Conservation (phyloP, 2,888 invertebrate genomes). For the Nomada flava region DNA sequence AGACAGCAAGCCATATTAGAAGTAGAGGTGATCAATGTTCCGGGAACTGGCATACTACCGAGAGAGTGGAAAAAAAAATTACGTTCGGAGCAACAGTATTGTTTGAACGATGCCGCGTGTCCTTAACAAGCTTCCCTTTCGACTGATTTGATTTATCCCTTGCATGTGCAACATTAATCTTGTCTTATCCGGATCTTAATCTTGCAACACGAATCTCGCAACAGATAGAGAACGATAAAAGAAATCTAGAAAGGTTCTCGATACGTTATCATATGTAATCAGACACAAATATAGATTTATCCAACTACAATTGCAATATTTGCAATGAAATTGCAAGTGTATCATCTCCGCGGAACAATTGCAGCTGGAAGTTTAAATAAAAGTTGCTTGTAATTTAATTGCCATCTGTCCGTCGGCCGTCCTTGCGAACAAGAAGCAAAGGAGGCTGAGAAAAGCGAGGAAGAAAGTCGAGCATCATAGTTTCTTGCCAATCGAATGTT, state of each 20-base stretch:
- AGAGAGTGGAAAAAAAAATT: background rate
- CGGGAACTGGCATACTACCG: background rate
- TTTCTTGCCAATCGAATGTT: constrained; percentile 48
- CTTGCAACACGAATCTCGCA: background rate
- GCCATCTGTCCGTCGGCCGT: background rate
- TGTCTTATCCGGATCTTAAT: background rate
- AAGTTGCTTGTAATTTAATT: background rate
- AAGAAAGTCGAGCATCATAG: constrained; percentile 36
- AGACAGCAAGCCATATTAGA: background rate
- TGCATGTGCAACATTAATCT: background rate
- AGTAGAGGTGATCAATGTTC: constrained; percentile 12
- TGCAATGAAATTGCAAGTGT: background rate
- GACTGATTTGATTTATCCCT: no score
- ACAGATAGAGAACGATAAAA: background rate
- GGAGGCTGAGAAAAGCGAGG: background rate
- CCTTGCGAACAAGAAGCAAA: background rate
- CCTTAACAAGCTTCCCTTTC: no score
- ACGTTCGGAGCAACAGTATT: no score
- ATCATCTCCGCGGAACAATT: no score
- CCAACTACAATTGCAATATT: background rate
- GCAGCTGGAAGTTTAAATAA: background rate
- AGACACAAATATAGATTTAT: background rate
- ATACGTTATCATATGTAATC: background rate
- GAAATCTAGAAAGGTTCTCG: background rate
- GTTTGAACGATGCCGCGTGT: no score